phyloP scores from a whole-genome alignment of 1,140 invertebrate species.

The Pinna nobilis region DNA sequence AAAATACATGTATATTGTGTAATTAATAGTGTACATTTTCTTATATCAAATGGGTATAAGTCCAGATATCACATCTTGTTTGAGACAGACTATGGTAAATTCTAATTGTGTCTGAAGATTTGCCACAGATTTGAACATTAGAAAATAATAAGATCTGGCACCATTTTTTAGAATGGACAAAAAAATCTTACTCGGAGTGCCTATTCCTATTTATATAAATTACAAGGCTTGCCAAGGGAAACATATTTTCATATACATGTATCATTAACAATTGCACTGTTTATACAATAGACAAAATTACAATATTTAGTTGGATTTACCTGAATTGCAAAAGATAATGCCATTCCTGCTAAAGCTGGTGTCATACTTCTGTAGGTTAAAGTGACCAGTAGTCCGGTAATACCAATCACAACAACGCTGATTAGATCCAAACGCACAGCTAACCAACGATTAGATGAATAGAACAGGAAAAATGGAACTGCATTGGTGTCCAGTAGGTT shows the following conservation, averaged over 20 bases:
- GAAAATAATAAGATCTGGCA: too few relatives aligned
- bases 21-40: neutral
- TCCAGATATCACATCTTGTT: too few relatives aligned
- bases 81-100: too few relatives aligned
- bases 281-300: neutral
- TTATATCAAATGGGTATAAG: neutral
- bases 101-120: too few relatives aligned
- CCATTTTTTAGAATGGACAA: too few relatives aligned
- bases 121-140: too few relatives aligned
- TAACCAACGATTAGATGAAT: slow-evolving; percentile 82
- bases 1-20: slow-evolving; percentile 10
- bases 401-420: slow-evolving; percentile 69
- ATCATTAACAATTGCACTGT: too few relatives aligned
- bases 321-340: slow-evolving; percentile 81
- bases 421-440: slow-evolving; percentile 82
- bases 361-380: slow-evolving; percentile 76
- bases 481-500: slow-evolving; percentile 78
- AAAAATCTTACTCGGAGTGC: too few relatives aligned
- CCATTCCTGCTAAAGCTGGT: slow-evolving; percentile 82
- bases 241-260: too few relatives aligned
- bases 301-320: slow-evolving; percentile 46
- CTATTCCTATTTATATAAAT: too few relatives aligned
- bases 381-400: slow-evolving; percentile 79
- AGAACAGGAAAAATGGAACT: slow-evolving; percentile 78
- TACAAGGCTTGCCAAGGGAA: too few relatives aligned